A percentile compares a stretch with the other conserved stretches of the same genome.
Conservation (phyloP, 2,797 vertebrate genomes). For the Eulemur mongoz region DNA sequence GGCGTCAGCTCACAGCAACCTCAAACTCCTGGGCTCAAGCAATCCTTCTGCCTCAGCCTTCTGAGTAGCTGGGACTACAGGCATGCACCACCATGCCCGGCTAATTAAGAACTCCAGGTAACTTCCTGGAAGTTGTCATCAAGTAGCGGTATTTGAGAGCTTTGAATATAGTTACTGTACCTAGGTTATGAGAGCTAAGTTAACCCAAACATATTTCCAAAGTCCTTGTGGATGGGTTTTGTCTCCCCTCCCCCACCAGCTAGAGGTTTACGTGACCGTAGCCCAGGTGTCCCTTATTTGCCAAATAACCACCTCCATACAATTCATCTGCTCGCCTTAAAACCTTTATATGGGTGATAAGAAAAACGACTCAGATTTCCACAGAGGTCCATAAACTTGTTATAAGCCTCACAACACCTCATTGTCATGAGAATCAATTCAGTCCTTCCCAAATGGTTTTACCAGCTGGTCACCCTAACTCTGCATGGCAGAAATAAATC, state of each 20-base stretch:
- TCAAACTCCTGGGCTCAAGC: no score
- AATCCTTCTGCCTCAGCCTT: no score
- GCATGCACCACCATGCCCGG: no score
- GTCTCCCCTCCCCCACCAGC: not conserved
- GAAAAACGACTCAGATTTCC: slow-evolving; percentile 73
- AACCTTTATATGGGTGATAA: slow-evolving; percentile 66
- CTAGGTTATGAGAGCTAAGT: not conserved
- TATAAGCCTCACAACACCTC: slow-evolving; percentile 69
- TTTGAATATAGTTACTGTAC: not conserved
- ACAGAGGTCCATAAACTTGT: slow-evolving; percentile 66
- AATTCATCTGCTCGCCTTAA: slow-evolving; percentile 60
- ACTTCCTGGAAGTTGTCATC: not conserved
- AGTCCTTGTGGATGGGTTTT: not conserved
- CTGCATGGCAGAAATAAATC: slow-evolving; percentile 57
- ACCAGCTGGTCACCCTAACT: slow-evolving; percentile 79
- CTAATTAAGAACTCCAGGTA: not conserved
- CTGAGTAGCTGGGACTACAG: no score
- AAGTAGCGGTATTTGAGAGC: not conserved
- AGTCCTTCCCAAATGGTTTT: slow-evolving; percentile 81
- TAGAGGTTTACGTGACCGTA: slow-evolving; percentile 6
- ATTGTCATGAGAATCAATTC: slow-evolving; percentile 77
- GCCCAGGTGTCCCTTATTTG: slow-evolving; percentile 56
- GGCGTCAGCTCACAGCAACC: no score
- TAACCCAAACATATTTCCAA: not conserved
- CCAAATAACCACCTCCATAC: slow-evolving; percentile 38